Percentiles rank a stretch among this genome's conserved stretches.
Conservation (phyloP, 1,140 invertebrate genomes). For the Ips nitidus region DNA sequence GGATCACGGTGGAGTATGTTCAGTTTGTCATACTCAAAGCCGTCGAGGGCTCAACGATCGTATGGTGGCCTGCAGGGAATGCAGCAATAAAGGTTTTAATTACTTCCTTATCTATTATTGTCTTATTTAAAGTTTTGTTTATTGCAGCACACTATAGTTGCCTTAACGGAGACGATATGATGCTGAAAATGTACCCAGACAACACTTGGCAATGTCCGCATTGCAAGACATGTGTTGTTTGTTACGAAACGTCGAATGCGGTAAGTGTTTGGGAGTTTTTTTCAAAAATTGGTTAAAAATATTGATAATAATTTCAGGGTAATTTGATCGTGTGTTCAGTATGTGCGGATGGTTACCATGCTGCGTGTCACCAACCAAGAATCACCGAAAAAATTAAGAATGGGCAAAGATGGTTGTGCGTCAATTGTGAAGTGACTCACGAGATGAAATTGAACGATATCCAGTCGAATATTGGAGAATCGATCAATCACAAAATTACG, state of each 20-base stretch:
- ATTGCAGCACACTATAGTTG: constrained; percentile 65
- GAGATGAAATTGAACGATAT: constrained; percentile 48
- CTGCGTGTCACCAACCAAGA: constrained; percentile 69
- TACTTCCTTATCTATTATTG: neutral
- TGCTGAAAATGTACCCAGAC: constrained; percentile 64
- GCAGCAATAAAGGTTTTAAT: constrained; percentile 70
- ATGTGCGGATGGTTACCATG: constrained; percentile 82
- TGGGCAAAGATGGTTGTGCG: constrained; percentile 61
- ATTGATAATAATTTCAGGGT: constrained; percentile 54
- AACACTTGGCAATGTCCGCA: constrained; percentile 73
- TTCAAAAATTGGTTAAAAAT: neutral
- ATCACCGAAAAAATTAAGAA: constrained; percentile 59
- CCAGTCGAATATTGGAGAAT: constrained; percentile 43
- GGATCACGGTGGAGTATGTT: constrained; percentile 59
- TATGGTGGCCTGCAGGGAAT: constrained; percentile 75
- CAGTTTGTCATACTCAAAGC: constrained; percentile 59
- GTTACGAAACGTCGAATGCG: constrained; percentile 69
- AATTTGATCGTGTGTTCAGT: constrained; percentile 73
- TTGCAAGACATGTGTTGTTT: constrained; percentile 70
- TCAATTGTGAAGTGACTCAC: constrained; percentile 56
- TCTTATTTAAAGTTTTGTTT: neutral
- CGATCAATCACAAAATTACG: constrained; percentile 31
- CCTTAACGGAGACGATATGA: constrained; percentile 63
- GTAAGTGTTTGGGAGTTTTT: constrained; percentile 56
- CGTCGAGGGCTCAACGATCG: constrained; percentile 63